These are phyloP conservation scores for Lepidurus arcticus DNA, from an alignment of 1,140 invertebrate genomes.

Conservation along the genomic window DNA sequence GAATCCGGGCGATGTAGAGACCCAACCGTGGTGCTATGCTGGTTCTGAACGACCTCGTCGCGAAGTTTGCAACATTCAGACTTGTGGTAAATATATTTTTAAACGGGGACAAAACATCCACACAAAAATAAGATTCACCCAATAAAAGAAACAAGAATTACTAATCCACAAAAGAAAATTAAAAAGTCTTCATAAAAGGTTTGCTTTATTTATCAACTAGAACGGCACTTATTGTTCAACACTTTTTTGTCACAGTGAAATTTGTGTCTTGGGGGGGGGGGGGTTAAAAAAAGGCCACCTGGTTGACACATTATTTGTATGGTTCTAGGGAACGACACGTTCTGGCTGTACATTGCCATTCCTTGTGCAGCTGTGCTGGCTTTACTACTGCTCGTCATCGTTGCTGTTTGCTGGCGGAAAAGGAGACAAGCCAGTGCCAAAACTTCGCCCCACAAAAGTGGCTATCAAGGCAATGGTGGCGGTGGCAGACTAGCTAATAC, in stretches of 20 bases:
- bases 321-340: constrained; percentile 27
- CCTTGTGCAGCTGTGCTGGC: constrained; percentile 50
- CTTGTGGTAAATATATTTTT: constrained; percentile 33
- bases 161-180: not conserved
- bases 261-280: not conserved
- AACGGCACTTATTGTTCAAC: not conserved
- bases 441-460: constrained; percentile 26
- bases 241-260: not conserved
- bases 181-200: not conserved
- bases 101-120: not conserved
- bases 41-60: constrained; percentile 20
- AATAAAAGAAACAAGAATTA: not conserved
- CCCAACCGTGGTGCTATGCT: constrained; percentile 83
- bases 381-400: constrained; percentile 49
- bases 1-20: constrained; percentile 74
- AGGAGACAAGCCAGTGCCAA: constrained; percentile 33
- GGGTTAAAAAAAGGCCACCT: not conserved
- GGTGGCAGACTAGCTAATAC: constrained; percentile 22
- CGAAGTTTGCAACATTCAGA: constrained; percentile 32
- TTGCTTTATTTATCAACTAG: not conserved
- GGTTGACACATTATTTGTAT: constrained; percentile 19
- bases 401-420: constrained; percentile 42
- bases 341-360: constrained; percentile 55
- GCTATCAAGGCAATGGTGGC: constrained; percentile 26
- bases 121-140: not conserved